Evolutionary conservation across 2,113 vertebrate species (phyloP).

Genomic region (Phoxinus phoxinus): DNA sequence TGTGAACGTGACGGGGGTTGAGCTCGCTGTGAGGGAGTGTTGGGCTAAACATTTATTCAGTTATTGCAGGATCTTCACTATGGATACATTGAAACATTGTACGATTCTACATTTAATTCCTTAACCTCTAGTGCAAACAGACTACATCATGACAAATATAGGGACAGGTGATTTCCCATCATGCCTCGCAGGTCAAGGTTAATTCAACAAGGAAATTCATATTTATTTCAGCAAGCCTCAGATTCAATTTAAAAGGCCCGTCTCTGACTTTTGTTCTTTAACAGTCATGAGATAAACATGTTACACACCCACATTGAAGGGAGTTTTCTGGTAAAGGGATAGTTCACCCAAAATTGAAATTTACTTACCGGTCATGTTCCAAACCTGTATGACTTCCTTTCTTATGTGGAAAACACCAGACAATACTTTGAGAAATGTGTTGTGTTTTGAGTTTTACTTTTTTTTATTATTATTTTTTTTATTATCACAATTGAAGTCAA

Average conservation of each 20-base stretch:
- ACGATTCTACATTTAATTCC: neutral
- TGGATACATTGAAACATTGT: neutral
- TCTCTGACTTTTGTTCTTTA: constrained; percentile 17
- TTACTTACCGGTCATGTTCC: neutral
- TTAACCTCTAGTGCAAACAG: neutral
- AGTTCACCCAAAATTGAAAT: neutral
- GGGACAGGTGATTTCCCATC: constrained; percentile 29
- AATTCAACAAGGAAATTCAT: constrained; percentile 23
- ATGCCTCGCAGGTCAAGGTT: neutral
- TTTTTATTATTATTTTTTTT: no score
- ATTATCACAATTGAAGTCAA: neutral
- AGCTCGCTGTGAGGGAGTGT: neutral
- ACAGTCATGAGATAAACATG: constrained; percentile 2
- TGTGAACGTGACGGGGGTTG: neutral
- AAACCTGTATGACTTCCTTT: neutral
- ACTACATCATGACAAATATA: neutral
- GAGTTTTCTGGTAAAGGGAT: neutral
- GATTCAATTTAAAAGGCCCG: neutral
- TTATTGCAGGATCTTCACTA: neutral
- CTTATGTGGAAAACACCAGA: neutral
- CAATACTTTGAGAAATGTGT: neutral
- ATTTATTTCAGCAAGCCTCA: constrained; percentile 16
- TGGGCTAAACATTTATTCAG: no score
- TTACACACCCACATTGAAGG: constrained; percentile 28
- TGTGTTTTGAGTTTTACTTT: neutral